Evolutionary conservation across 2,888 invertebrate species (phyloP).

Genomic region (Chloroclysta siterata): DNA sequence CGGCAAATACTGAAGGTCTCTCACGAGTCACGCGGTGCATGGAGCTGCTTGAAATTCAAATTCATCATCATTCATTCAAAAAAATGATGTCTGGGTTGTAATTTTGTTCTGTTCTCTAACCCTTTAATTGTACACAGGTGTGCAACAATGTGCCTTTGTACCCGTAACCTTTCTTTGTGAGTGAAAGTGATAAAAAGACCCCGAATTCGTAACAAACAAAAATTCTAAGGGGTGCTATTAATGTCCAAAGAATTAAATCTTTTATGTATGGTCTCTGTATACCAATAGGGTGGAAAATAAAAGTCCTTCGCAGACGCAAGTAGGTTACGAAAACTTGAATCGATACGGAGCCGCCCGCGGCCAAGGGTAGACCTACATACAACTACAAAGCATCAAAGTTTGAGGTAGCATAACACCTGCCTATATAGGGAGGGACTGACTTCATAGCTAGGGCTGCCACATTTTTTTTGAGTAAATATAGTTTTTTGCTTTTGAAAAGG

Average conservation of each 20-base stretch:
- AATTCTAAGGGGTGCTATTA: slow-evolving; percentile 10
- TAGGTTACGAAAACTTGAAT: slow-evolving; percentile 1
- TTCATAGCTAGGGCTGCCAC: too few relatives aligned
- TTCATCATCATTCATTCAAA: too few relatives aligned
- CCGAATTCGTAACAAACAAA: background rate
- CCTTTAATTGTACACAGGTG: slow-evolving; percentile 4
- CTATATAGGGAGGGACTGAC: too few relatives aligned
- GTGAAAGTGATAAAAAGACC: slow-evolving; percentile 9
- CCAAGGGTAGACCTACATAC: too few relatives aligned
- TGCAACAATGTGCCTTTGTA: background rate
- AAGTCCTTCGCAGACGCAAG: background rate
- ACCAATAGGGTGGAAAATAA: background rate
- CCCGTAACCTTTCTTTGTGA: background rate
- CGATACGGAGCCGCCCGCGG: background rate
- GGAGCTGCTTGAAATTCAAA: slow-evolving; percentile 61
- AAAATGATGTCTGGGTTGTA: slow-evolving; percentile 53
- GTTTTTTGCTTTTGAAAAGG: too few relatives aligned
- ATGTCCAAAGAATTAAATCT: background rate
- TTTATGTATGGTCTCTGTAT: too few relatives aligned
- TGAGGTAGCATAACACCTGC: too few relatives aligned
- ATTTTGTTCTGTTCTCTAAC: slow-evolving; percentile 48
- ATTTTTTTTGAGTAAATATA: too few relatives aligned
- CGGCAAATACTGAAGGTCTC: too few relatives aligned
- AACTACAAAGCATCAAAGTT: too few relatives aligned
- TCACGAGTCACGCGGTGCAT: too few relatives aligned